phyloP scores from a whole-genome alignment of 1,140 invertebrate genomes.

The Drosophila kikkawai region DNA sequence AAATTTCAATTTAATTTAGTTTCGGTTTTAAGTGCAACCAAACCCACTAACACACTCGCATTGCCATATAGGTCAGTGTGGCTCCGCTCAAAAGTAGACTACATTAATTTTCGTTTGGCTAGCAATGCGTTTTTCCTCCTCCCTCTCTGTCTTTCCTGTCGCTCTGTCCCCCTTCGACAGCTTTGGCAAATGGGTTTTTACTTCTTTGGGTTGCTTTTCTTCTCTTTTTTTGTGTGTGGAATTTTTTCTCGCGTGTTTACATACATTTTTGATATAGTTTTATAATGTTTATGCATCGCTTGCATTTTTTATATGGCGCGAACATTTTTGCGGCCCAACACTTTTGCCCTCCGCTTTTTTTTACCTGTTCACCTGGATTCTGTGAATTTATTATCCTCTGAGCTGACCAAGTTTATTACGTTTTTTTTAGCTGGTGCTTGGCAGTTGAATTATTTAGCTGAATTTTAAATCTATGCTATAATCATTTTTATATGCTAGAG shows the following conservation, averaged over 20 bases:
- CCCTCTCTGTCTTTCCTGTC: background rate
- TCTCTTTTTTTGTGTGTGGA: conserved; percentile 7
- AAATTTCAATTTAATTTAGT: conserved; percentile 84
- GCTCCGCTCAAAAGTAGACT: conserved; percentile 71
- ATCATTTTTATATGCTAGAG: background rate
- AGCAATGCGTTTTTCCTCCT: conserved; percentile 23
- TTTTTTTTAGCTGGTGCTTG: background rate
- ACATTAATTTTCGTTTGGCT: conserved; percentile 79
- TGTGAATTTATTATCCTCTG: conserved; percentile 36
- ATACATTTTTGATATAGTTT: conserved; percentile 59
- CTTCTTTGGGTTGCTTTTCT: conserved; percentile 21
- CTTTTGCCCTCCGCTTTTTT: conserved; percentile 20
- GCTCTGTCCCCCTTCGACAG: conserved; percentile 40
- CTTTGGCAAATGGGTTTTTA: conserved; percentile 73
- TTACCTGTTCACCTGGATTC: background rate
- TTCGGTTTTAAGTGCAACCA: conserved; percentile 74
- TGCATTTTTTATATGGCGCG: conserved; percentile 70
- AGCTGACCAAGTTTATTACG: conserved; percentile 35
- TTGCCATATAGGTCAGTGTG: conserved; percentile 70
- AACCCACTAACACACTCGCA: conserved; percentile 21
- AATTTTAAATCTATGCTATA: background rate
- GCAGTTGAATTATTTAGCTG: conserved; percentile 6
- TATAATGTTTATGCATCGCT: conserved; percentile 65
- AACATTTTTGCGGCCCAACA: conserved; percentile 68
- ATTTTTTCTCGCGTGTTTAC: conserved; percentile 32